Conservation (phyloP, 2,888 invertebrate genomes). For the Buathra laborator region DNA sequence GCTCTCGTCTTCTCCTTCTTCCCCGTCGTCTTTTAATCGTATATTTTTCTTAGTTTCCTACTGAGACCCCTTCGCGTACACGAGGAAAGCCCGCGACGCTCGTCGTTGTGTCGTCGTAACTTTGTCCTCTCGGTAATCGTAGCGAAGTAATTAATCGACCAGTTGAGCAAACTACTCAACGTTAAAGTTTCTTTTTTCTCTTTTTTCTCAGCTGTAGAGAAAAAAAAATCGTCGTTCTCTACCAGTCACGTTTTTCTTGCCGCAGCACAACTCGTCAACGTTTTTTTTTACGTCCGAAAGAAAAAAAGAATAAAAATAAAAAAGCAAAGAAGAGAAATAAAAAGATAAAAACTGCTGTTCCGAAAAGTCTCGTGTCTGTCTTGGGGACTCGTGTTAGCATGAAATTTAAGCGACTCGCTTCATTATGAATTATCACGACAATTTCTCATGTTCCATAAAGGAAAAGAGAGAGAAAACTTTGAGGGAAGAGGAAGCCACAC, state of each 20-base stretch:
- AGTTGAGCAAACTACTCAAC: constrained; percentile 42
- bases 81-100: neutral
- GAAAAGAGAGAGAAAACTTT: constrained; percentile 5
- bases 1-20: constrained; percentile 29
- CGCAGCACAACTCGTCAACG: constrained; percentile 16
- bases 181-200: constrained; percentile 16
- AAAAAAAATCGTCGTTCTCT: neutral
- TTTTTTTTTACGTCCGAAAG: neutral
- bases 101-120: neutral
- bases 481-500: neutral
- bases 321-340: neutral
- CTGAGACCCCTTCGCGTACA: neutral
- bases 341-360: too few relatives aligned
- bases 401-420: constrained; percentile 9
- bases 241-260: neutral
- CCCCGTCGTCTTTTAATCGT: constrained; percentile 11
- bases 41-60: constrained; percentile 62
- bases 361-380: too few relatives aligned
- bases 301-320: neutral
- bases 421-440: neutral
- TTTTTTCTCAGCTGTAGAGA: neutral
- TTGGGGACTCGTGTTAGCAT: too few relatives aligned
- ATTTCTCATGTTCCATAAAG: neutral
- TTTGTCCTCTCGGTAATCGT: constrained; percentile 30
- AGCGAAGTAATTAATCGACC: constrained; percentile 47